These are phyloP conservation scores for Drosophila prolongata DNA, from an alignment of 2,888 invertebrate genomes.

Conservation along the genomic window DNA sequence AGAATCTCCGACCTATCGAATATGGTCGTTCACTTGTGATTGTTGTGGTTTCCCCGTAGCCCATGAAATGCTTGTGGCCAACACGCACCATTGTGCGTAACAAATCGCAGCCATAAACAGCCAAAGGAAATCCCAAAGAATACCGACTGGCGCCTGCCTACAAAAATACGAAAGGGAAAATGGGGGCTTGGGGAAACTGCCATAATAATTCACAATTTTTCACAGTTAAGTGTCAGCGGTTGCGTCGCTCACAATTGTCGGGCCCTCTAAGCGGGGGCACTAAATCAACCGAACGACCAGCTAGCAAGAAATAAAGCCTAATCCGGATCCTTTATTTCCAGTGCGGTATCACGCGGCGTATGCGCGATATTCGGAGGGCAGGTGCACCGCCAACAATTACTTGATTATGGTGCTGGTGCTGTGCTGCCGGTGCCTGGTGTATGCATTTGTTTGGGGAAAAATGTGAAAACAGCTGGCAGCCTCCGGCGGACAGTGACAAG, in stretches of 20 bases:
- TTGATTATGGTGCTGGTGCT: slow-evolving; percentile 57
- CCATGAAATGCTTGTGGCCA: slow-evolving; percentile 60
- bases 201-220: slow-evolving; percentile 81
- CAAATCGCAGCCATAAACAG: slow-evolving; percentile 76
- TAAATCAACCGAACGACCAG: slow-evolving; percentile 66
- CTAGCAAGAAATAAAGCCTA: slow-evolving; percentile 39
- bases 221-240: slow-evolving; percentile 78
- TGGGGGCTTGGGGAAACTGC: slow-evolving; percentile 43
- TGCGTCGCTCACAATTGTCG: slow-evolving; percentile 67
- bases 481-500: slow-evolving; percentile 43
- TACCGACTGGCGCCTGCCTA: slow-evolving; percentile 37
- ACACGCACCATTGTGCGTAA: slow-evolving; percentile 74
- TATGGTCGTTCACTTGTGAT: slow-evolving; percentile 1
- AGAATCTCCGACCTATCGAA: slow-evolving; percentile 8
- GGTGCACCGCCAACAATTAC: slow-evolving; percentile 64
- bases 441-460: slow-evolving; percentile 52
- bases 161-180: not conserved
- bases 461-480: slow-evolving; percentile 28
- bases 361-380: slow-evolving; percentile 54
- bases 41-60: slow-evolving; percentile 24
- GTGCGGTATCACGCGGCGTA: slow-evolving; percentile 49
- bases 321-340: slow-evolving; percentile 29
- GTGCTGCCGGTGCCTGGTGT: not conserved
- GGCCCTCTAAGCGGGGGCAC: slow-evolving; percentile 68
- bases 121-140: slow-evolving; percentile 47